phyloP scores from a whole-genome alignment of 2,113 vertebrate species.

The Epinephelus lanceolatus region DNA sequence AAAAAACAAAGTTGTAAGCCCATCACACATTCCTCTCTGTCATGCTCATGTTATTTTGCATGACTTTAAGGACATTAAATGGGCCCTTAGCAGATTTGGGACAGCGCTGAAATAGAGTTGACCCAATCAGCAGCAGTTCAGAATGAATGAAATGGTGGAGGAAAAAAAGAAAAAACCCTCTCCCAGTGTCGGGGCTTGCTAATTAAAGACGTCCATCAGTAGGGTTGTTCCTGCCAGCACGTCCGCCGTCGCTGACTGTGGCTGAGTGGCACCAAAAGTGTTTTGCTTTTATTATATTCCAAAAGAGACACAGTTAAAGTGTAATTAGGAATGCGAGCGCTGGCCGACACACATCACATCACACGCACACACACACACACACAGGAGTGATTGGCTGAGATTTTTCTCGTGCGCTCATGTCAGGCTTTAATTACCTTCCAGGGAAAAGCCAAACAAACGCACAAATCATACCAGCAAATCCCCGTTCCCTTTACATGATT shows the following conservation, averaged over 20 bases:
- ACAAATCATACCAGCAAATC: conserved; percentile 54
- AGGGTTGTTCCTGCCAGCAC: conserved; percentile 54
- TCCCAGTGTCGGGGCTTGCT: conserved; percentile 62
- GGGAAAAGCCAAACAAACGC: conserved; percentile 49
- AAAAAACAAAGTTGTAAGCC: background rate
- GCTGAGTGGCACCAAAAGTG: conserved; percentile 62
- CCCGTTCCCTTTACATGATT: conserved; percentile 46
- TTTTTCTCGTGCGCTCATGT: conserved; percentile 44
- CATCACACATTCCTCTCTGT: conserved; percentile 46
- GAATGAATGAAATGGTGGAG: conserved; percentile 65
- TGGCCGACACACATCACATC: conserved; percentile 29
- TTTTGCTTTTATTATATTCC: conserved; percentile 65
- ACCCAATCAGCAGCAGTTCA: conserved; percentile 73
- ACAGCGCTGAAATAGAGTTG: conserved; percentile 76
- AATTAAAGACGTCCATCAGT: conserved; percentile 83
- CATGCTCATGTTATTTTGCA: conserved; percentile 65
- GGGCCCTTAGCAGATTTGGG: conserved; percentile 73
- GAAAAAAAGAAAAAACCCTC: conserved; percentile 13
- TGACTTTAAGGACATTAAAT: conserved; percentile 76
- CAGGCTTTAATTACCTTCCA: conserved; percentile 67
- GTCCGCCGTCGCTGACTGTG: conserved; percentile 36
- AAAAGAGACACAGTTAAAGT: conserved; percentile 65
- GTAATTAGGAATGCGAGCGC: conserved; percentile 66
- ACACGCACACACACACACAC: conserved; percentile 32
- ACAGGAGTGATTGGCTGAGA: conserved; percentile 48